Evolutionary conservation across 1,140 invertebrate species (phyloP).

Genomic region (Megalopta genalis): DNA sequence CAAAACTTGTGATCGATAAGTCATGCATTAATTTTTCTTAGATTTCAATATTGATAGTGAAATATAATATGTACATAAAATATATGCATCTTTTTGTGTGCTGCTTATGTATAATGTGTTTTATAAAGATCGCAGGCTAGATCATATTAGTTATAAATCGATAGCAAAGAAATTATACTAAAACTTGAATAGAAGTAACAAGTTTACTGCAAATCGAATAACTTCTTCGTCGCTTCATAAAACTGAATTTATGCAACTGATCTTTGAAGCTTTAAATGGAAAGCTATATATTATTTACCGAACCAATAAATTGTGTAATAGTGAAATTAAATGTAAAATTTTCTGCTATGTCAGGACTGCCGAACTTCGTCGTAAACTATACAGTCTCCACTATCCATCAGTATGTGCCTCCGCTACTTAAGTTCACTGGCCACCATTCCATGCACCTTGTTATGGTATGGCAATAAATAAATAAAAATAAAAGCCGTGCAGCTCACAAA

Average conservation of each 20-base stretch:
- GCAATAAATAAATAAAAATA: no score
- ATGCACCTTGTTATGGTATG: no score
- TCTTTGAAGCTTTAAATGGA: not conserved
- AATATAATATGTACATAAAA: slow-evolving; percentile 31
- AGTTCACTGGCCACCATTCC: no score
- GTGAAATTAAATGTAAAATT: not conserved
- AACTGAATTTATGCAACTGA: not conserved
- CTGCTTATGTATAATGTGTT: slow-evolving; percentile 15
- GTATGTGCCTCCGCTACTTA: no score
- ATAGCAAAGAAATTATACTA: not conserved
- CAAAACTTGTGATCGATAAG: slow-evolving; percentile 17
- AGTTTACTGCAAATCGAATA: not conserved
- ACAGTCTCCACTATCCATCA: no score
- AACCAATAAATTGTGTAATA: not conserved
- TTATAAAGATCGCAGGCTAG: slow-evolving; percentile 53
- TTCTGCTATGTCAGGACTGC: not conserved
- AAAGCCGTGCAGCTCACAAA: no score
- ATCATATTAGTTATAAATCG: slow-evolving; percentile 6
- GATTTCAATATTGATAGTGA: slow-evolving; percentile 30
- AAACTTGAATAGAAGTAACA: not conserved
- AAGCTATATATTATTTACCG: not conserved
- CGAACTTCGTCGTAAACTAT: no score
- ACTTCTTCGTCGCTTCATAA: not conserved
- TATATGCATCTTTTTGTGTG: slow-evolving; percentile 30
- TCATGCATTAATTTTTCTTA: slow-evolving; percentile 47